Evolutionary conservation across 64 coral and sea anemone genomes (phyloP), one percentile per base, ranked within the genome.

Genomic region (Montipora sp.): DNA sequence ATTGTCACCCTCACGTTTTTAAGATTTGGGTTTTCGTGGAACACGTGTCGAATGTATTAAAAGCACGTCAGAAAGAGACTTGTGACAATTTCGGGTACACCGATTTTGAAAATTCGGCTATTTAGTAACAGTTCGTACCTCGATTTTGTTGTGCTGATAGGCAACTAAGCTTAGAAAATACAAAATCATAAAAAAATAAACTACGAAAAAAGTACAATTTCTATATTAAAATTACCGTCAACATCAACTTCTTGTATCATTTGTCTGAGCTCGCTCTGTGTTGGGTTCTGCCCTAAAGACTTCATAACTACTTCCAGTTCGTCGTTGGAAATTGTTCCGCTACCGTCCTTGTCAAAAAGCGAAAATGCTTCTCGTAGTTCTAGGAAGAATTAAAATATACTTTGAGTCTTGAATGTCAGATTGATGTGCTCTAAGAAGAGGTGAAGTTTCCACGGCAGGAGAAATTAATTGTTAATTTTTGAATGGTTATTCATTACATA

Each of bases 261-360:
- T 83, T 88, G 50, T 65, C 92, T 84, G 11, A 95, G 61, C 81
- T 95, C 94, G 22, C 91, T 77, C 8, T 95, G 89, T 4, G 89
- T 92, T 1, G 94, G 94, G 48, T 91, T 91, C 51, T 95, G 94
- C 16, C 94, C 94, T 18, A 95, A 84, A 9, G 94, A 95, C 75
- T 95, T 92, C 94, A 95, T 95, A 0, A 95, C 94, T 0, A 95
- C 90, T 45, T 95, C 94, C n/a, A 95, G 83, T 53, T 95, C 94
- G 12, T 95, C 94, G 16, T 88, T 92, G 2, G 94, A 95, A 82
- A 95, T 95, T 5, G 89, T 95, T 0, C 94, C 94, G 53, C 89
- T 92, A 8, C 84, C 83, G 78, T 95, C 94, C n/a, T 91, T 92
- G 73, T 95, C 94, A 72, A 95, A 95, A 11, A 95, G 89, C 24